Conservation (phyloP, 2,888 invertebrate genomes). For the Conops quadrifasciatus region DNA sequence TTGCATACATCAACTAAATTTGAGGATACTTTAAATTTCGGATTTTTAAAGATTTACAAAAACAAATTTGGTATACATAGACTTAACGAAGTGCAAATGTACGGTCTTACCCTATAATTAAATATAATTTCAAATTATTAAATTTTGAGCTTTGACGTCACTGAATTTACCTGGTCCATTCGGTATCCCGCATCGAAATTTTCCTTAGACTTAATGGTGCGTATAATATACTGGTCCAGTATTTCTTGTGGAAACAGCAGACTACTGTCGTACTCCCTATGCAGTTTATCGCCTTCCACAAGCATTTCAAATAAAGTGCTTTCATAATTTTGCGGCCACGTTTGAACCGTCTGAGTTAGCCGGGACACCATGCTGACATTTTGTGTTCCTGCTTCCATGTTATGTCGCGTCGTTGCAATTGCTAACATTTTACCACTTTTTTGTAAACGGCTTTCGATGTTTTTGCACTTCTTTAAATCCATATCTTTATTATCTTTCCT, state of each 20-base stretch:
- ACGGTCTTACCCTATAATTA: no score
- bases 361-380: constrained; percentile 65
- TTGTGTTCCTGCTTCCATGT: constrained; percentile 25
- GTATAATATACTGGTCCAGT: constrained; percentile 70
- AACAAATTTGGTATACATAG: no score
- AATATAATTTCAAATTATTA: no score
- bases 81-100: no score
- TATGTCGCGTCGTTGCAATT: constrained; percentile 47
- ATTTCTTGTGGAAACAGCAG: constrained; percentile 68
- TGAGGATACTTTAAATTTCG: no score
- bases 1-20: no score
- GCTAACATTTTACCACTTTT: constrained; percentile 55
- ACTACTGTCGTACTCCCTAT: constrained; percentile 51
- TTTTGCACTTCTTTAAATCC: constrained; percentile 29
- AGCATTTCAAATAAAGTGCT: constrained; percentile 77
- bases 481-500: constrained; percentile 44
- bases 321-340: constrained; percentile 78
- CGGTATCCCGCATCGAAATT: constrained; percentile 44
- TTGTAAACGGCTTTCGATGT: constrained; percentile 49
- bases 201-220: constrained; percentile 54
- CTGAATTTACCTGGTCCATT: constrained; percentile 45
- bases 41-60: no score
- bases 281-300: constrained; percentile 64
- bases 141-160: no score
- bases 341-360: constrained; percentile 76